These are phyloP conservation scores for Atherinomorus stipes DNA, from an alignment of 2,113 vertebrate genomes.

Conservation along the genomic window DNA sequence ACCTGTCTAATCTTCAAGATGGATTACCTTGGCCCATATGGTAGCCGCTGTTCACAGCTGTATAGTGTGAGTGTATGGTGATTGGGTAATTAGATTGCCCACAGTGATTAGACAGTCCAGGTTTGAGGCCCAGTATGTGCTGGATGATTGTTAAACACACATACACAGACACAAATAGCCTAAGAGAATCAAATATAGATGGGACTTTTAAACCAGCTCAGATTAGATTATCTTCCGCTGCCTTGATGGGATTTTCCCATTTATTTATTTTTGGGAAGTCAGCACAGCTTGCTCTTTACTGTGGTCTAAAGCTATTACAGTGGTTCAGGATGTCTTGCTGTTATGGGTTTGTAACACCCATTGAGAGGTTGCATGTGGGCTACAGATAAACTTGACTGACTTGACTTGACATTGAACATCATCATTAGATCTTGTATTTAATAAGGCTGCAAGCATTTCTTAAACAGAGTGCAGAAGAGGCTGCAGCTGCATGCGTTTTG, in stretches of 20 bases:
- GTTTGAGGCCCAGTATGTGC: constrained; percentile 31
- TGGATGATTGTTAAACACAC: constrained; percentile 28
- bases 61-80: constrained; percentile 45
- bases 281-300: not conserved
- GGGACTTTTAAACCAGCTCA: constrained; percentile 13
- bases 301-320: not conserved
- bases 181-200: constrained; percentile 26
- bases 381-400: not conserved
- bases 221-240: constrained; percentile 31
- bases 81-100: constrained; percentile 63
- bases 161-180: constrained; percentile 21
- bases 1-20: constrained; percentile 62
- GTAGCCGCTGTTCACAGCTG: constrained; percentile 57
- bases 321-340: not conserved
- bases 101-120: constrained; percentile 50
- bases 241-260: constrained; percentile 1
- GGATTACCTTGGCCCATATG: constrained; percentile 59
- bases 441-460: constrained; percentile 1
- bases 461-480: not conserved
- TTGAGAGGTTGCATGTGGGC: not conserved
- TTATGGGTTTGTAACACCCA: not conserved
- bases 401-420: constrained; percentile 5
- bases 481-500: constrained; percentile 22
- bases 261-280: constrained; percentile 13
- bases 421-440: not conserved